Evolutionary conservation across 2,888 invertebrate species (phyloP).

Genomic region (Eurytoma californica): DNA sequence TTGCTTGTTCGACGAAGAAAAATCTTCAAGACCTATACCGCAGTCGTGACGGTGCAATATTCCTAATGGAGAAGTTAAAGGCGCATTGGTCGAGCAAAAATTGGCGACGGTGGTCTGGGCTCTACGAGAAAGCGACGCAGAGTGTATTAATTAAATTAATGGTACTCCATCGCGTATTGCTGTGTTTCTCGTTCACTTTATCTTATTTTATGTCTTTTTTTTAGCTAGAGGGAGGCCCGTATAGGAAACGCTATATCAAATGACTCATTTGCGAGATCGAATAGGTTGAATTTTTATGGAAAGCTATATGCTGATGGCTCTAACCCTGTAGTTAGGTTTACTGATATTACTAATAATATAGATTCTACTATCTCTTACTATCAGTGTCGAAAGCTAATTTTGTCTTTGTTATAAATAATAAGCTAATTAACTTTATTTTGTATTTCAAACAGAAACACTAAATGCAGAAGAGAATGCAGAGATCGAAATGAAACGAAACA

Average conservation of each 20-base stretch:
- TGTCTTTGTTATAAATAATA: no score
- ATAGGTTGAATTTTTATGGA: neutral
- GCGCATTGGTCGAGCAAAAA: slow-evolving; percentile 56
- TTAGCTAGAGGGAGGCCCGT: no score
- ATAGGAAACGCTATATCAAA: neutral
- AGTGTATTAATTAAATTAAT: slow-evolving; percentile 67
- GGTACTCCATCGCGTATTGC: slow-evolving; percentile 49
- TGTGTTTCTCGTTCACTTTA: neutral
- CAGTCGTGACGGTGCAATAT: slow-evolving; percentile 61
- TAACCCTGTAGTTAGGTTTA: no score
- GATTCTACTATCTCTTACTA: no score
- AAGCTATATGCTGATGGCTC: neutral
- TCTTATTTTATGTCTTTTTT: neutral
- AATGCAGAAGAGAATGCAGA: no score
- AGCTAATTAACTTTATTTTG: no score
- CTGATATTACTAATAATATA: no score
- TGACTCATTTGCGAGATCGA: slow-evolving; percentile 23
- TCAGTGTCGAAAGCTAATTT: no score
- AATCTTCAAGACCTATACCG: no score
- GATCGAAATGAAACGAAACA: no score
- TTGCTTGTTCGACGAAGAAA: slow-evolving; percentile 5
- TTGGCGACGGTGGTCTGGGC: slow-evolving; percentile 24
- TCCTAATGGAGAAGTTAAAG: slow-evolving; percentile 64
- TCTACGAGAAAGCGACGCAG: slow-evolving; percentile 46
- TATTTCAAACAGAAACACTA: no score